Base-by-base conservation (phyloP, 2,113 vertebrate species). In the Pluvialis apricaria region DNA sequence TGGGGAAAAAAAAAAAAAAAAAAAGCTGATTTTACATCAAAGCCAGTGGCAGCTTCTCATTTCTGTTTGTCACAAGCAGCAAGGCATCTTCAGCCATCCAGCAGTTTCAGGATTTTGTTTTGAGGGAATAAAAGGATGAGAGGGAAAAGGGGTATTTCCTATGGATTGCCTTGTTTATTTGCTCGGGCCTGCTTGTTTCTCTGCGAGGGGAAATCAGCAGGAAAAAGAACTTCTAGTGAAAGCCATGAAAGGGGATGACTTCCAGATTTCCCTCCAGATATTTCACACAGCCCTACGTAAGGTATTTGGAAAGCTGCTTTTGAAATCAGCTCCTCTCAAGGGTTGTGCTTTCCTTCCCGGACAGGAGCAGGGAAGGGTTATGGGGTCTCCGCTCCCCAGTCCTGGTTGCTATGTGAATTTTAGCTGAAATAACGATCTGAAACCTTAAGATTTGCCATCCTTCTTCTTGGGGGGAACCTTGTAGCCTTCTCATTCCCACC, bases 81-180 rank as follows among this genome's bases (percentile, higher is more conserved):
- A 85, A 90, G 82, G 8, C 1, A 1, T 52, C 57, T 82, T 61
- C 81, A 94, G 61, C 47, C 62, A 28, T 13, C 26, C 70, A 22
- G 47, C 65, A 71, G 40, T 54, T 88, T 57, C 52, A 90, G 91
- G 82, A 90, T 62, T 90, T 93, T 88, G 70, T 91, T 94, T 34
- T 34, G 54, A 79, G 38, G 24, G 61, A 61, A 42, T 82, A 45
- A 91, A 92, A 94, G 47, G 58, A 73, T 92, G 77, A 84, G 80
- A 82, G 49, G 81, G 89, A 97, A 95, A 94, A 82, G 49, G 82
- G 65, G 28, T 58, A 82, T 92, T 96, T 97, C 95, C 90, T 86
- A 82, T 78, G 86, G 61, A 88, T 92, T 86, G 82, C 57, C 44
- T 91, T 92, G 78, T 94, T 96, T 91, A 85, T 95, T 92, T 96